Base-by-base conservation (phyloP, 2,113 vertebrate species). In the Hassar affinis region DNA sequence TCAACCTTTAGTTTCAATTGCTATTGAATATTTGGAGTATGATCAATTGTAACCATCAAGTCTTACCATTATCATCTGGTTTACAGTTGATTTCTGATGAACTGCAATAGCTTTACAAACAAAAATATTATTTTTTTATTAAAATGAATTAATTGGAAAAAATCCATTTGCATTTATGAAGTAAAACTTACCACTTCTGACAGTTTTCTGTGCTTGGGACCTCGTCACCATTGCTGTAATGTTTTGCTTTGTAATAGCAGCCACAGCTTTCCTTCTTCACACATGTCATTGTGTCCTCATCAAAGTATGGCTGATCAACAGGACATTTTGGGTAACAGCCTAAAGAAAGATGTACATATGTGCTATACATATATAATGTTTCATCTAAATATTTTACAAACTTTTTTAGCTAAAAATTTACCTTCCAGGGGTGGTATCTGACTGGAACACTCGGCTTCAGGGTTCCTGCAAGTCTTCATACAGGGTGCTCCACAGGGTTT, bases 321-420 rank as follows among this genome's bases (percentile, higher is more conserved):
- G 96, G 96, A 64, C 97, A 98, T 86, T 91, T 89, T 0, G 97
- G 97, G 87, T 98, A 98, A 92, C 97, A 98, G 68, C 97, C 97
- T 98, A 85, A 62, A 35, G 35, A 6, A 81, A 52, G 57, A 33
- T 27, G 25, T 27, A 42, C 38, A 42, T 42, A 42, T n/a, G n/a
- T n/a, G n/a, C n/a, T n/a, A n/a, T n/a, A n/a, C n/a, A n/a, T n/a
- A n/a, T n/a, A n/a, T n/a, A n/a, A n/a, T n/a, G n/a, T n/a, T n/a
- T n/a, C n/a, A n/a, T n/a, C n/a, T n/a, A n/a, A n/a, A n/a, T n/a
- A n/a, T n/a, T n/a, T n/a, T n/a, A n/a, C n/a, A n/a, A n/a, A n/a
- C n/a, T n/a, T n/a, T n/a, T n/a, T 42, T 42, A 42, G 38, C 38
- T 42, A 42, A 42, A 42, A 42, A 42, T 42, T 6, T 92, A 94